These are phyloP conservation scores for Brienomyrus brachyistius DNA, from an alignment of 2,113 vertebrate genomes.

Conservation along the genomic window DNA sequence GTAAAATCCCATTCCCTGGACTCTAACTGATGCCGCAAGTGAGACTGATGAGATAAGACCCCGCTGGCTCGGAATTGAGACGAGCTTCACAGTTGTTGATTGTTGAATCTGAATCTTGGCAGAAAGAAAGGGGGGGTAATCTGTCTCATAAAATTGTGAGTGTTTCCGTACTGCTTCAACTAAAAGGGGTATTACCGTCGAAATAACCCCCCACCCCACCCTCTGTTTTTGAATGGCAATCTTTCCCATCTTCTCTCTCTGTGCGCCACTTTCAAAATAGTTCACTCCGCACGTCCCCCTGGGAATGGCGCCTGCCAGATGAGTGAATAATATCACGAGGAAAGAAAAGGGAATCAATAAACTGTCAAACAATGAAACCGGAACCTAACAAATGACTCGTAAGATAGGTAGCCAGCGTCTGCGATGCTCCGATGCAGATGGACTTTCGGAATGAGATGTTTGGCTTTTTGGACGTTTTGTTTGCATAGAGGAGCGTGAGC, in stretches of 20 bases:
- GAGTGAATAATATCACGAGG: neutral
- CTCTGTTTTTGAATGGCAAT: neutral
- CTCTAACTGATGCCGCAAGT: conserved; percentile 4
- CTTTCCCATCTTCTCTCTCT: neutral
- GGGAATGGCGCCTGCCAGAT: neutral
- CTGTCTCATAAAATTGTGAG: neutral
- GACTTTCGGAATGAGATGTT: conserved; percentile 19
- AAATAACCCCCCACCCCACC: neutral
- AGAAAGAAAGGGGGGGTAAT: neutral
- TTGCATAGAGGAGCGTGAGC: conserved; percentile 27
- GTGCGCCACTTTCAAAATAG: neutral
- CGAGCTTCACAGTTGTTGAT: conserved; percentile 1
- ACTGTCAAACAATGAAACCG: conserved; percentile 16
- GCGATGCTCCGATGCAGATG: neutral
- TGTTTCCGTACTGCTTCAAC: neutral
- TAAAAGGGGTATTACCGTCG: neutral
- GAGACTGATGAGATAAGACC: neutral
- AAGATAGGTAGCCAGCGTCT: neutral
- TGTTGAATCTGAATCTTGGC: neutral
- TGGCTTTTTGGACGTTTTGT: conserved; percentile 25
- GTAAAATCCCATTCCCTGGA: conserved; percentile 10
- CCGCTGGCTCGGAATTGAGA: conserved; percentile 8
- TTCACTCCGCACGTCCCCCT: neutral
- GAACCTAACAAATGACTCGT: neutral
- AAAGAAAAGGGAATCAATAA: neutral